These are phyloP conservation scores for Ictidomys tridecemlineatus DNA, from an alignment of 2,113 vertebrate species.

Conservation along the genomic window DNA sequence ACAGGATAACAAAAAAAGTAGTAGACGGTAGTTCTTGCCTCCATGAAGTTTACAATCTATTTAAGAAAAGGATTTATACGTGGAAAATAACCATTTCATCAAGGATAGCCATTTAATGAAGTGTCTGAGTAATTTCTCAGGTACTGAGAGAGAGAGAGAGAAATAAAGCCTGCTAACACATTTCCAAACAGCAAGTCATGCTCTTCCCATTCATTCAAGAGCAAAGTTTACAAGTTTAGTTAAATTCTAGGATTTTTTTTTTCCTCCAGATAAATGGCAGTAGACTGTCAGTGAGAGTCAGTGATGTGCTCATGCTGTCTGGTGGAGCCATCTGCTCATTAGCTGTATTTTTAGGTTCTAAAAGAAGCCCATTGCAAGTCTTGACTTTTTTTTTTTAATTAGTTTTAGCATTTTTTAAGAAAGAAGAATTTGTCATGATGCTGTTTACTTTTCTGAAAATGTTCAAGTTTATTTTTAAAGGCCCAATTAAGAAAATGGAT, in stretches of 20 bases:
- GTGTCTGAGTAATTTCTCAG: neutral
- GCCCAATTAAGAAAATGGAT: conserved; percentile 35
- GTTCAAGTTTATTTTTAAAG: conserved; percentile 57
- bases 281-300: neutral
- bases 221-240: neutral
- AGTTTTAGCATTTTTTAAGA: conserved; percentile 48
- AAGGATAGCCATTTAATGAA: neutral
- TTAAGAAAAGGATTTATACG: neutral
- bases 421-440: conserved; percentile 12
- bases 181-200: neutral
- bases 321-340: conserved; percentile 64
- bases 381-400: neutral
- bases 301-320: neutral
- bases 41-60: neutral
- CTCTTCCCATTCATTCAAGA: neutral
- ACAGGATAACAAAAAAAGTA: neutral
- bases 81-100: conserved; percentile 30
- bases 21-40: neutral
- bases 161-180: neutral
- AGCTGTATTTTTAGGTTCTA: conserved; percentile 63
- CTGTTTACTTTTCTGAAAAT: conserved; percentile 52
- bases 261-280: neutral
- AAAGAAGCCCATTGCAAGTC: conserved; percentile 50
- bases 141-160: neutral
- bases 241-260: neutral